Conservation (phyloP, 2,113 vertebrate species). For the Corythornis madagascariensis region DNA sequence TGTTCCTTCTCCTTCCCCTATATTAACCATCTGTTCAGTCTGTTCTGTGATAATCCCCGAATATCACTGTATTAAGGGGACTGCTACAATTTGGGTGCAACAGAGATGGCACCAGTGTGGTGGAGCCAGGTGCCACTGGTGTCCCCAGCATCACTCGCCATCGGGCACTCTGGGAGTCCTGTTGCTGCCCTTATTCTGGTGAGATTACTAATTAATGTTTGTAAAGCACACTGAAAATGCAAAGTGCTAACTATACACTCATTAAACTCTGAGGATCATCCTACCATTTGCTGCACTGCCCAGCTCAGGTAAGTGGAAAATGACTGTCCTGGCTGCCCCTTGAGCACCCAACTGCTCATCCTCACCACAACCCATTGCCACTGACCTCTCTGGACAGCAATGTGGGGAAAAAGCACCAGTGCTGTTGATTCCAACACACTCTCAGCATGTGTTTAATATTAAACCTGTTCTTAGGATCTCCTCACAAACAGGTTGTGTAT, state of each 20-base stretch:
- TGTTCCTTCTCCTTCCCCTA: background rate
- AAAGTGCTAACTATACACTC: background rate
- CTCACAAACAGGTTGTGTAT: background rate
- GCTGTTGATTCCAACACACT: background rate
- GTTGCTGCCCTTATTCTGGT: background rate
- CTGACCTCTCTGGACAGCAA: background rate
- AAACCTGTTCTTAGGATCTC: background rate
- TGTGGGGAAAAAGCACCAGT: fast-evolving
- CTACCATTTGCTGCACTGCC: background rate
- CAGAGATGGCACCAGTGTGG: fast-evolving
- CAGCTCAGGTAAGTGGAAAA: background rate
- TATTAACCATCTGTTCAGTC: background rate
- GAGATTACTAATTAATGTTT: constrained; percentile 21
- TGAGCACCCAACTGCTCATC: background rate
- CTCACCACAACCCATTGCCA: background rate
- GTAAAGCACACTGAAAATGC: constrained; percentile 24
- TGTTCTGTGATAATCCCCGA: background rate
- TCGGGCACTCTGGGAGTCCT: background rate
- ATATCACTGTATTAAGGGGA: background rate
- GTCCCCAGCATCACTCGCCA: background rate
- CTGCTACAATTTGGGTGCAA: background rate
- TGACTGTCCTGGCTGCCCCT: background rate
- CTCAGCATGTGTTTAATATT: background rate
- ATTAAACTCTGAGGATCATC: background rate
- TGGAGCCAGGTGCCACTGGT: background rate